phyloP scores from a whole-genome alignment of 2,888 invertebrate species.

The Acleris emargana region DNA sequence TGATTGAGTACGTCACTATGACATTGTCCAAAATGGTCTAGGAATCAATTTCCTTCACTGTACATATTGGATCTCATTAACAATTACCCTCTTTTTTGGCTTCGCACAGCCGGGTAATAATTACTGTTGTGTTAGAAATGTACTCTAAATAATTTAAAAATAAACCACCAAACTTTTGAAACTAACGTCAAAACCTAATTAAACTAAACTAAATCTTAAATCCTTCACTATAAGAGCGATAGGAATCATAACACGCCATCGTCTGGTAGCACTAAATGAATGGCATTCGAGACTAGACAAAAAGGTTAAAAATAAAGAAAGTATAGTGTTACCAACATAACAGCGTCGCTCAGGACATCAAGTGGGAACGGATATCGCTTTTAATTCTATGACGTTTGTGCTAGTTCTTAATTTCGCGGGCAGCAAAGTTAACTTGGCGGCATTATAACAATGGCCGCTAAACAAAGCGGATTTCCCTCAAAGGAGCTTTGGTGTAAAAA shows the following conservation, averaged over 20 bases:
- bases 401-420: slow-evolving; percentile 16
- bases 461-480: slow-evolving; percentile 53
- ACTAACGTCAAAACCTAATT: slow-evolving; percentile 6
- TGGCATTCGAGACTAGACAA: slow-evolving; percentile 45
- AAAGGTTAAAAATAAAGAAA: slow-evolving; percentile 55
- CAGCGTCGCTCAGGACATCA: slow-evolving; percentile 1
- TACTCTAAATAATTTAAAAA: background rate
- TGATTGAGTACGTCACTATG: no score
- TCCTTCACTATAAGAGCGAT: slow-evolving; percentile 20
- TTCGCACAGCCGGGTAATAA: background rate
- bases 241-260: slow-evolving; percentile 27
- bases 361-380: slow-evolving; percentile 10
- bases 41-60: no score
- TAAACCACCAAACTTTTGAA: slow-evolving; percentile 11
- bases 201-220: slow-evolving; percentile 21
- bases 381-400: slow-evolving; percentile 5
- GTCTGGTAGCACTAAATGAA: slow-evolving; percentile 45
- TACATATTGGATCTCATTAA: no score
- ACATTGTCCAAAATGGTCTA: no score
- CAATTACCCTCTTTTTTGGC: no score
- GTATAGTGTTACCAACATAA: slow-evolving; percentile 27
- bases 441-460: slow-evolving; percentile 47
- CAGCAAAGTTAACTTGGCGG: slow-evolving; percentile 32
- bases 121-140: background rate
- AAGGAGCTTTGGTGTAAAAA: slow-evolving; percentile 50